Conservation (phyloP, 2,113 vertebrate species). For the Carassius auratus region DNA sequence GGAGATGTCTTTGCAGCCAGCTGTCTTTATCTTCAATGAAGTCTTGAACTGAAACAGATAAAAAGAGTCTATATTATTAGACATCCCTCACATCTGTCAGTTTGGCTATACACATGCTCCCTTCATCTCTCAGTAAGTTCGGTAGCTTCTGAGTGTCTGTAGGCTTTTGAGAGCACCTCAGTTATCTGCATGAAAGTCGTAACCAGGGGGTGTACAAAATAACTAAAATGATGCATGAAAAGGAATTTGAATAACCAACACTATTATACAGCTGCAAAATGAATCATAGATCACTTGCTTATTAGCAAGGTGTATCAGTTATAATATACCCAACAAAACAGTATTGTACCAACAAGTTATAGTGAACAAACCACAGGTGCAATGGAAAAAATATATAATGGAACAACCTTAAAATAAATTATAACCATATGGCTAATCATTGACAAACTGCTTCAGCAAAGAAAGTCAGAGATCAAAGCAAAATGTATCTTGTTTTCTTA, state of each 20-base stretch:
- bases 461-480: too few species aligned
- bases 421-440: not conserved
- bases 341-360: not conserved
- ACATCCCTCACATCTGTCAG: conserved; percentile 38
- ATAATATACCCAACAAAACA: not conserved
- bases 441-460: too few species aligned
- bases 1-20: conserved; percentile 26
- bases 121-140: conserved; percentile 11
- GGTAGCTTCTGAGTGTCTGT: conserved; percentile 3
- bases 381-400: not conserved
- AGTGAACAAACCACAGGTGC: not conserved
- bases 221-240: not conserved
- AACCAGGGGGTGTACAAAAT: conserved; percentile 5
- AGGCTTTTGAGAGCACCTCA: conserved; percentile 42
- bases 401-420: not conserved
- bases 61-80: conserved; percentile 35
- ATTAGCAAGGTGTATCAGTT: not conserved
- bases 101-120: conserved; percentile 24
- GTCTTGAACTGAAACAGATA: conserved; percentile 6
- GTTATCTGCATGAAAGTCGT: conserved; percentile 20
- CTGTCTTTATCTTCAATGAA: conserved; percentile 36
- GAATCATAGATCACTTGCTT: not conserved
- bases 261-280: not conserved
- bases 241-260: conserved; percentile 8
- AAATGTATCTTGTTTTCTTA: too few species aligned